Percentiles rank a stretch among this genome's conserved stretches.
phyloP scores from a whole-genome alignment of 2,797 vertebrate species.

The Danio aesculapii region DNA sequence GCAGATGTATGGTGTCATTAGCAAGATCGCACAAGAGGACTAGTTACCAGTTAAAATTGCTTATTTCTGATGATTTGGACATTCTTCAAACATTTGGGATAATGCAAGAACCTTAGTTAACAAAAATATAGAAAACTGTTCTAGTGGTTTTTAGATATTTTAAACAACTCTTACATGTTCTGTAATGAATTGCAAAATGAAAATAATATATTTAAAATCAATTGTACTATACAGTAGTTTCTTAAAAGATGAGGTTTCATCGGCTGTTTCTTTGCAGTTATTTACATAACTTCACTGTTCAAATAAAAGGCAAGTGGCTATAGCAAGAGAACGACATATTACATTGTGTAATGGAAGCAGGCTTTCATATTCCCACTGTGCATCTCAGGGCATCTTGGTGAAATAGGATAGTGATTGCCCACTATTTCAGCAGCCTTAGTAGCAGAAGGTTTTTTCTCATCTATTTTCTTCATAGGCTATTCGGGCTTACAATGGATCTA shows the following conservation, averaged over 20 bases:
- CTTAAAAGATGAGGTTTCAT: neutral
- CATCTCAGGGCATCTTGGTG: neutral
- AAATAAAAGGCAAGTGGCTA: constrained; percentile 4
- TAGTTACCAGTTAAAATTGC: too few relatives aligned
- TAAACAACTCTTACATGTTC: too few relatives aligned
- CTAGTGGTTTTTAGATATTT: too few relatives aligned
- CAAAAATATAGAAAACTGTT: too few relatives aligned
- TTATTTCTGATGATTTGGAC: too few relatives aligned
- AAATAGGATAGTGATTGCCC: neutral
- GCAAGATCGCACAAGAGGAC: too few relatives aligned
- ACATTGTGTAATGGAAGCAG: neutral
- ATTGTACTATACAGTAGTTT: neutral
- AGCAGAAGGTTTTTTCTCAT: neutral
- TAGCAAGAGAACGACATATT: neutral
- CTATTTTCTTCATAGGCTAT: neutral
- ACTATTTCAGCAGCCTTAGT: neutral
- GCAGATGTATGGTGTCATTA: too few relatives aligned
- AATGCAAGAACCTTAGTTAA: too few relatives aligned
- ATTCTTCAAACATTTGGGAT: too few relatives aligned
- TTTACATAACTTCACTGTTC: neutral
- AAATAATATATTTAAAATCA: neutral
- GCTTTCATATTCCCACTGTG: neutral
- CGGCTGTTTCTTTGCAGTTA: neutral
- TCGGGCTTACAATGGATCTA: neutral
- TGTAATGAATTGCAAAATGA: too few relatives aligned